phyloP scores from a whole-genome alignment of 2,888 invertebrate genomes.

The Drosophila quinaria region DNA sequence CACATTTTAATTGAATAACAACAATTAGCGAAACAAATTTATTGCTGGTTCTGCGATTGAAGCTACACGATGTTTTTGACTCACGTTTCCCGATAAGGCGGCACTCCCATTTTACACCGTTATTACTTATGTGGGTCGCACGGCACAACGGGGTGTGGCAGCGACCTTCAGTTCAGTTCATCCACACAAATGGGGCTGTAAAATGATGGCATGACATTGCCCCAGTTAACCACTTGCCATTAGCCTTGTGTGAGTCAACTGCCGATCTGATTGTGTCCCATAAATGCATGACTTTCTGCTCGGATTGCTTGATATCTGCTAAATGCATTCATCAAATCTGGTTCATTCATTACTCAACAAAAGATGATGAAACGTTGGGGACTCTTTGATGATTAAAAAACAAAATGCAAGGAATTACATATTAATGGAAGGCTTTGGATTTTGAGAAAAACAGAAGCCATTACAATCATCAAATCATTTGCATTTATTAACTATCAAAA shows the following conservation, averaged over 20 bases:
- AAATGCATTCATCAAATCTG: neutral
- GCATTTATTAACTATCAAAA: too few relatives aligned
- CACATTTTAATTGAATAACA: constrained; percentile 61
- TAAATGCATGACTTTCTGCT: constrained; percentile 16
- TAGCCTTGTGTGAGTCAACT: constrained; percentile 39
- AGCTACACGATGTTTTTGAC: constrained; percentile 21
- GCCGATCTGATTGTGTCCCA: constrained; percentile 14
- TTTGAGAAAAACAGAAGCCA: neutral
- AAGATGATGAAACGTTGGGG: neutral
- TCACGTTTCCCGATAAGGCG: constrained; percentile 38
- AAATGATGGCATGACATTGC: constrained; percentile 40
- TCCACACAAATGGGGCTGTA: constrained; percentile 20
- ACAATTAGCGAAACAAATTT: constrained; percentile 30
- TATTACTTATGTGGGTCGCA: neutral
- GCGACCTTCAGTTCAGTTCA: constrained; percentile 20
- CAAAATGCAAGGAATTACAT: neutral
- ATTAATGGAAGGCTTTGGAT: neutral
- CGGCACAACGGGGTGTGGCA: constrained; percentile 28
- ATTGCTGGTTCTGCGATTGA: neutral
- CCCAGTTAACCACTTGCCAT: constrained; percentile 23
- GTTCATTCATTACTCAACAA: constrained; percentile 1
- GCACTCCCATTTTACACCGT: constrained; percentile 28
- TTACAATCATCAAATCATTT: too few relatives aligned
- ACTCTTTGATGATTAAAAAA: neutral
- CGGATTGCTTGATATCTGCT: constrained; percentile 7